A percentile compares a stretch with the other conserved stretches of the same genome.
Conservation (phyloP, 2,797 vertebrate species). For the Sebastes nivosus region DNA sequence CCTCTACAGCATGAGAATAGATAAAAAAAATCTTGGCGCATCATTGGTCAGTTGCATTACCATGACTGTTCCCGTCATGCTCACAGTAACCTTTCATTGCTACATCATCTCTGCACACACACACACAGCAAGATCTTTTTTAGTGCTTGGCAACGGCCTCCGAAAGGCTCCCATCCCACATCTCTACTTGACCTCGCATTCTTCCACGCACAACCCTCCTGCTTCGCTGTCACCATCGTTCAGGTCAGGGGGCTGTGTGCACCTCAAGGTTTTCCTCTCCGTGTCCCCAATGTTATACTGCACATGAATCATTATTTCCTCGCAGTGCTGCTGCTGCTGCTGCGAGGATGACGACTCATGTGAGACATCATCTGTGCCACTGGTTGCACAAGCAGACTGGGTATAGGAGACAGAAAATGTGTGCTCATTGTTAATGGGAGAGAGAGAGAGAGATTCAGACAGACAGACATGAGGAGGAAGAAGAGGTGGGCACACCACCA, state of each 20-base stretch:
- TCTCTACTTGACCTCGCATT: slow-evolving; percentile 42
- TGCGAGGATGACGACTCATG: slow-evolving; percentile 42
- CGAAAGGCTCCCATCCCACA: slow-evolving; percentile 1
- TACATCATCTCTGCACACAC: slow-evolving; percentile 22
- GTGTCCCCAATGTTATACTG: slow-evolving; percentile 3
- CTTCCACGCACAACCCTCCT: neutral
- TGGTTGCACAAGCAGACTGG: slow-evolving; percentile 64
- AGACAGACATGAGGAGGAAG: neutral
- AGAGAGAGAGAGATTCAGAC: slow-evolving; percentile 3
- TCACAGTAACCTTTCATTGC: slow-evolving; percentile 45
- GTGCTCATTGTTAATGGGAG: neutral
- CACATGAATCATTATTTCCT: slow-evolving; percentile 52
- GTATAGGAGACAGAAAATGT: slow-evolving; percentile 22
- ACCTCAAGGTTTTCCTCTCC: slow-evolving; percentile 31
- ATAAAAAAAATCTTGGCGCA: slow-evolving; percentile 8
- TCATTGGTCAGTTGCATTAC: slow-evolving; percentile 40
- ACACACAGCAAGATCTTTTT: slow-evolving; percentile 5
- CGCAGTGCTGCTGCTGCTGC: slow-evolving; percentile 19
- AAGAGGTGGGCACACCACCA: slow-evolving; percentile 19
- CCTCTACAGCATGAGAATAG: neutral
- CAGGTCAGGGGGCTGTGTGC: slow-evolving; percentile 30
- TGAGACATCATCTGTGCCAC: slow-evolving; percentile 61
- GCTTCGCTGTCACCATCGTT: slow-evolving; percentile 11
- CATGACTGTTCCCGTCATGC: slow-evolving; percentile 45
- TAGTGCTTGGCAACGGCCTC: slow-evolving; percentile 19